A percentile compares a stretch with the other conserved stretches of the same genome.
Evolutionary conservation across 2,113 vertebrate species (phyloP).

Genomic region (Gyps fulvus): DNA sequence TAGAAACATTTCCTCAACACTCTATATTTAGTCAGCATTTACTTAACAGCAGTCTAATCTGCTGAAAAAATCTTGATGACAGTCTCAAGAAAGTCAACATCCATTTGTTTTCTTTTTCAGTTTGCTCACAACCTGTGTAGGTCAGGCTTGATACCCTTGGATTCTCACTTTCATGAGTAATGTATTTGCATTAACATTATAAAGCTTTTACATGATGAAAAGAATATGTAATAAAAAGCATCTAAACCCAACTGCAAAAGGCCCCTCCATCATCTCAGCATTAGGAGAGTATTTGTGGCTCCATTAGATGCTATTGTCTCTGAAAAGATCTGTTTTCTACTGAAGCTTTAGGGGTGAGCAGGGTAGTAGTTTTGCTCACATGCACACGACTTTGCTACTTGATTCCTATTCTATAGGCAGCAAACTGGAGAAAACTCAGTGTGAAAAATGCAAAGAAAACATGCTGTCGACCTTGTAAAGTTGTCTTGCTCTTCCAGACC

Average conservation of each 20-base stretch:
- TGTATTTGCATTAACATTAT: not conserved
- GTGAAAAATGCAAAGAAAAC: not conserved
- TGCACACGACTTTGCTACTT: not conserved
- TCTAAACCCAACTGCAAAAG: not conserved
- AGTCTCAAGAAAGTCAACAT: not conserved
- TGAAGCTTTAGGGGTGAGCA: not conserved
- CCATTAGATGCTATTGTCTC: rapidly evolving
- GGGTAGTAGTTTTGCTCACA: not conserved
- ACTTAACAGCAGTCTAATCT: not conserved
- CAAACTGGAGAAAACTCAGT: not conserved
- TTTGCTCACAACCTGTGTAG: not conserved
- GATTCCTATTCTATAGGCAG: not conserved
- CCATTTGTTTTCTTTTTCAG: not conserved
- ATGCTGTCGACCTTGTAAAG: not conserved
- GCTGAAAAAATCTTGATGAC: not conserved
- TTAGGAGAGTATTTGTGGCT: not conserved
- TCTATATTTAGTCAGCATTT: not conserved
- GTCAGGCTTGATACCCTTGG: not conserved
- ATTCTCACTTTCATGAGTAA: not conserved
- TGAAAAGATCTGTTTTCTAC: not conserved
- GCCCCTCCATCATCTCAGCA: not conserved
- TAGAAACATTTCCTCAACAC: not conserved
- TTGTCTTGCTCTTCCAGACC: not conserved
- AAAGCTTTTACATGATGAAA: not conserved
- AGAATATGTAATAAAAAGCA: not conserved